Percentiles rank a stretch among this genome's conserved stretches.
phyloP scores from a whole-genome alignment of 2,797 vertebrate genomes.

The Propithecus perrieri region DNA sequence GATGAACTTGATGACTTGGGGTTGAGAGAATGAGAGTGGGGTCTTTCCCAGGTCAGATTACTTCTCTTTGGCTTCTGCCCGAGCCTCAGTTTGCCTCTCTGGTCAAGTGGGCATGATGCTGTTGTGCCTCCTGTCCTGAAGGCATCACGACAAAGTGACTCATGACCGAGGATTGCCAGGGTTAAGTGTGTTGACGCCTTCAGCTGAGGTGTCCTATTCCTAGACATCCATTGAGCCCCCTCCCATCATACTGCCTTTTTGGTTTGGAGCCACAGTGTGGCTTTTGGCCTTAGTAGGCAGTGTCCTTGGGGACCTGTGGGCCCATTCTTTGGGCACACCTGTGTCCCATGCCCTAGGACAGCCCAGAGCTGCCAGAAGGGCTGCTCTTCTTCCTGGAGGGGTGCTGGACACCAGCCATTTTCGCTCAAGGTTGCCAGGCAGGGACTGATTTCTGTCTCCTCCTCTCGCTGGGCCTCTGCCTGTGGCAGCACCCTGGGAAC shows the following conservation, averaged over 20 bases:
- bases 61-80: neutral
- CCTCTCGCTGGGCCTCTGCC: neutral
- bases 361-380: too few species aligned
- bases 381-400: neutral
- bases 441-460: neutral
- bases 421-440: neutral
- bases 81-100: neutral
- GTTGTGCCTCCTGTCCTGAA: neutral
- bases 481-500: neutral
- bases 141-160: fast-evolving
- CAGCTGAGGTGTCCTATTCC: too few species aligned
- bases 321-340: neutral
- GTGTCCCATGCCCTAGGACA: neutral
- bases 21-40: neutral
- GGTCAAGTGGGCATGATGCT: neutral
- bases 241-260: neutral
- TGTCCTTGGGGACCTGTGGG: neutral
- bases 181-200: neutral
- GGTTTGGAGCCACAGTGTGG: neutral
- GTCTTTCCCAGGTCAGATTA: neutral
- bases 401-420: neutral
- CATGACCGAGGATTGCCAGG: neutral
- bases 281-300: neutral
- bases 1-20: neutral
- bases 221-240: neutral